phyloP scores from a whole-genome alignment of 1,140 invertebrate species.

The roundworm (Caenorhabditis elegans) region DNA sequence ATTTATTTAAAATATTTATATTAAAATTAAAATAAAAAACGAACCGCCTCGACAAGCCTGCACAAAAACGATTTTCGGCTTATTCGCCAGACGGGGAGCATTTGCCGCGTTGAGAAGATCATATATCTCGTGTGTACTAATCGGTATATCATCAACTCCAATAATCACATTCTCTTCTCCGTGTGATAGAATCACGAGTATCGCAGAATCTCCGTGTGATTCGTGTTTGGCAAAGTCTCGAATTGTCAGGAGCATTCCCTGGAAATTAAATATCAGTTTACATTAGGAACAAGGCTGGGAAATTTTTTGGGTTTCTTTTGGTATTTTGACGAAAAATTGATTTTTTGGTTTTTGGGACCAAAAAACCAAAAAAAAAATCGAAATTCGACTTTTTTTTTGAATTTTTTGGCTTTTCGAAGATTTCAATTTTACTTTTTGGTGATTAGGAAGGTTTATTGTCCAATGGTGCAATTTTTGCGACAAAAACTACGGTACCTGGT shows the following conservation, averaged over 20 bases:
- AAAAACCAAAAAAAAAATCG: no score
- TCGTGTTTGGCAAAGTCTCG: slow-evolving; percentile 32
- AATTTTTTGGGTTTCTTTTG: no score
- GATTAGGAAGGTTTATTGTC: no score
- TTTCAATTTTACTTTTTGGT: no score
- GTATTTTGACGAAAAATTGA: no score
- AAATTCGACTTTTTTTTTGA: no score
- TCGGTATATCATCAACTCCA: slow-evolving; percentile 50
- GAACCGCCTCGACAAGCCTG: slow-evolving; percentile 73
- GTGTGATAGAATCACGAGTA: slow-evolving; percentile 59
- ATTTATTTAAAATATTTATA: neutral
- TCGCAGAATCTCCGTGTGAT: slow-evolving; percentile 23
- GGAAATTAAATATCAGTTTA: neutral
- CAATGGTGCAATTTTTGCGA: no score
- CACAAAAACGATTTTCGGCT: slow-evolving; percentile 80
- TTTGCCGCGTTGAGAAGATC: slow-evolving; percentile 55
- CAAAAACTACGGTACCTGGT: no score
- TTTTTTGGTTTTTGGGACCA: no score
- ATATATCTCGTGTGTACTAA: slow-evolving; percentile 52
- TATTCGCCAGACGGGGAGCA: slow-evolving; percentile 70
- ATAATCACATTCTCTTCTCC: slow-evolving; percentile 50
- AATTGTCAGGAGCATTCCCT: slow-evolving; percentile 22
- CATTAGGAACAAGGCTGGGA: no score
- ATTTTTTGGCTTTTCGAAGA: no score
- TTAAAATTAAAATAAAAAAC: neutral